Conservation (phyloP, 2,888 invertebrate genomes). For the Pediacus dermestoides region DNA sequence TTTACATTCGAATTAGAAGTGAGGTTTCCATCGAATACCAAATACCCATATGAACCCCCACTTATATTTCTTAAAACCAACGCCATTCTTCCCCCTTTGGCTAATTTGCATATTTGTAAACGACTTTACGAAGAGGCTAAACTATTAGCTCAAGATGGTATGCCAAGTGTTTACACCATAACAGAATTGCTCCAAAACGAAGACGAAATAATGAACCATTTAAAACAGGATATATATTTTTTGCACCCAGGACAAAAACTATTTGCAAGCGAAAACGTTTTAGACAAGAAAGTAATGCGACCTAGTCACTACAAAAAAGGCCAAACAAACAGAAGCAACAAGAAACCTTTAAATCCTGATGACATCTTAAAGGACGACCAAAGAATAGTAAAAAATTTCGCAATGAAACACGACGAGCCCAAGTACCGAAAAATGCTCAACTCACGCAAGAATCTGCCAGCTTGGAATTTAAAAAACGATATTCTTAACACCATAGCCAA, state of each 20-base stretch:
- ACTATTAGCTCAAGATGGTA: conserved; percentile 62
- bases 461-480: conserved; percentile 66
- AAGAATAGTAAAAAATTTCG: conserved; percentile 60
- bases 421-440: conserved; percentile 66
- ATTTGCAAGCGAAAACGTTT: conserved; percentile 38
- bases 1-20: conserved; percentile 66
- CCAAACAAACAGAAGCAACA: conserved; percentile 55
- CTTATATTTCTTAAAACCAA: conserved; percentile 65
- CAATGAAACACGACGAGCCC: conserved; percentile 57
- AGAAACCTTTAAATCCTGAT: conserved; percentile 52
- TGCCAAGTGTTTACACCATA: conserved; percentile 69
- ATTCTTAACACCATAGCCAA: conserved; percentile 63
- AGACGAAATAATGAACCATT: conserved; percentile 59
- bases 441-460: conserved; percentile 63
- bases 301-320: conserved; percentile 67
- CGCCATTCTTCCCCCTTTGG: conserved; percentile 60
- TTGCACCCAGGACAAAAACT: conserved; percentile 55
- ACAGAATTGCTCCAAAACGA: conserved; percentile 69
- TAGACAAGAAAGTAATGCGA: conserved; percentile 26
- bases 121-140: conserved; percentile 67
- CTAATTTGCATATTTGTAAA: conserved; percentile 64
- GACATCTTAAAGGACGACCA: conserved; percentile 60
- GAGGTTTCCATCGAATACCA: conserved; percentile 65
- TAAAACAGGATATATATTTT: conserved; percentile 61
- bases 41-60: conserved; percentile 73